A percentile compares a stretch with the other conserved stretches of the same genome.
These are phyloP conservation scores for Oxystoma pomonae DNA, from an alignment of 2,888 invertebrate genomes.

Conservation along the genomic window DNA sequence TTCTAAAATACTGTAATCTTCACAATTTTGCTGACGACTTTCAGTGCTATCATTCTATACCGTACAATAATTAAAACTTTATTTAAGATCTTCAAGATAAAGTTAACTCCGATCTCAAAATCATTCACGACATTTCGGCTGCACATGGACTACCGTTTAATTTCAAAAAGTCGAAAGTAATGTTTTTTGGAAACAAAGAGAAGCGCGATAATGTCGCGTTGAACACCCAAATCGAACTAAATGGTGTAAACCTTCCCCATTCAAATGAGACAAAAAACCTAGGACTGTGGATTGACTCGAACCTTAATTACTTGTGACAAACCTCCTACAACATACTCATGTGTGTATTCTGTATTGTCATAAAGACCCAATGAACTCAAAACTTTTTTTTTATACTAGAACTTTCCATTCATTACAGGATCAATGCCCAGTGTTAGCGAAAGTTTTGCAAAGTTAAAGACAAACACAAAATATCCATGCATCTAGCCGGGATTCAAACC, in stretches of 20 bases:
- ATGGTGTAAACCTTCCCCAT: neutral
- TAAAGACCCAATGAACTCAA: no score
- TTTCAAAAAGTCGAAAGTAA: neutral
- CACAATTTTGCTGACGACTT: neutral
- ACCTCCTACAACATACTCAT: no score
- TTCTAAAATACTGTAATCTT: neutral
- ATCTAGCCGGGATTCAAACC: no score
- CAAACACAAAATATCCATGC: no score
- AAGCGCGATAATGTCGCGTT: neutral
- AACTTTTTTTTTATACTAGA: no score
- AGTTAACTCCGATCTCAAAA: neutral
- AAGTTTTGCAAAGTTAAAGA: no score
- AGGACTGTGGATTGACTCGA: no score
- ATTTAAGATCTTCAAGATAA: neutral
- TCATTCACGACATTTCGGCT: neutral
- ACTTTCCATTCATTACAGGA: no score
- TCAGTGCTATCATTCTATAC: neutral
- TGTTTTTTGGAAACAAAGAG: neutral
- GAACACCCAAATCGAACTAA: neutral
- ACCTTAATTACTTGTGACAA: conserved; percentile 1
- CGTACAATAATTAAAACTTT: neutral
- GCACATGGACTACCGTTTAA: neutral
- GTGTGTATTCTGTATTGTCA: no score
- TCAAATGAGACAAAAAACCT: neutral
- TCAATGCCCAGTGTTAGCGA: no score